Evolutionary conservation across 2,797 vertebrate species (phyloP).

Genomic region (Phaenicophaeus curvirostris): DNA sequence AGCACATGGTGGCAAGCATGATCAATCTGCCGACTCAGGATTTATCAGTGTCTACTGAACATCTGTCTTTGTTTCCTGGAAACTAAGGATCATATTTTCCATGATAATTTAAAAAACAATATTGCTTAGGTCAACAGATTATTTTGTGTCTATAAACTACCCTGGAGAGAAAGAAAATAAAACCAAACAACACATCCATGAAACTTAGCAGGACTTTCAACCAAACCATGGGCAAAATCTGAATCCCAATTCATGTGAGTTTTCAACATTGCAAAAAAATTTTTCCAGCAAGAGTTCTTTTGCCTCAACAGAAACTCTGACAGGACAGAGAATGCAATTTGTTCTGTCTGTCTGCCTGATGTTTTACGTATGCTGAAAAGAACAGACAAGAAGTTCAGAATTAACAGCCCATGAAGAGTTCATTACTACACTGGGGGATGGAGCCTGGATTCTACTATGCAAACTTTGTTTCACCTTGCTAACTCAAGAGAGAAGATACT

Average conservation of each 20-base stretch:
- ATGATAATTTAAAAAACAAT: neutral
- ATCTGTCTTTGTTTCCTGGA: neutral
- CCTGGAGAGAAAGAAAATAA: neutral
- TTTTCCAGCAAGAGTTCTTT: neutral
- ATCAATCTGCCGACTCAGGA: neutral
- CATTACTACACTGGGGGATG: neutral
- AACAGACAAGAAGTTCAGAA: neutral
- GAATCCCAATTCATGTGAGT: neutral
- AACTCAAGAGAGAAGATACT: neutral
- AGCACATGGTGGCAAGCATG: neutral
- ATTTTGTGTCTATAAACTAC: neutral
- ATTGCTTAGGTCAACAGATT: neutral
- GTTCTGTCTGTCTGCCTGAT: neutral
- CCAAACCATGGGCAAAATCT: neutral
- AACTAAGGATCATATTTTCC: neutral
- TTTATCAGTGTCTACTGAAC: neutral
- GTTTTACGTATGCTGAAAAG: neutral
- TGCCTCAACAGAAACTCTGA: neutral
- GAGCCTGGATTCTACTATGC: neutral
- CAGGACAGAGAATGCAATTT: neutral
- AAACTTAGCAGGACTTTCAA: neutral
- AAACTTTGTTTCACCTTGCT: neutral
- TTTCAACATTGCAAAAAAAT: neutral
- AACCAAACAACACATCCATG: rapidly evolving
- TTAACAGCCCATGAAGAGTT: neutral